These are phyloP conservation scores for Oxyscelio sp. DNA, from an alignment of 2,888 invertebrate species.

Conservation along the genomic window DNA sequence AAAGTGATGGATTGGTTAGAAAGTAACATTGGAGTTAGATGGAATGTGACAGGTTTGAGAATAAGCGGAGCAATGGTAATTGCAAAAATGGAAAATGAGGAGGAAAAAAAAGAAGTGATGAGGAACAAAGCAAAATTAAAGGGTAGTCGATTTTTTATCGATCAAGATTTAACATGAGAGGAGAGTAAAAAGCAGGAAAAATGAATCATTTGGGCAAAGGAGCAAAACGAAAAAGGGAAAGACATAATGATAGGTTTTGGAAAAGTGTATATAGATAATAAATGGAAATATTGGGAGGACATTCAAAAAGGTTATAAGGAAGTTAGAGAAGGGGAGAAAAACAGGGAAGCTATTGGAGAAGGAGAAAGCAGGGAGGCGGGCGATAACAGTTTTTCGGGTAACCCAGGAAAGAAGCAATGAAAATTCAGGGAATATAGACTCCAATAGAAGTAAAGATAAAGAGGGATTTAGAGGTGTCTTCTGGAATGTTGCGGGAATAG, in stretches of 20 bases:
- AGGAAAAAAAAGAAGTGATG: conserved; percentile 32
- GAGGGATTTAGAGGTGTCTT: no score
- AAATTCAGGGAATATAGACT: no score
- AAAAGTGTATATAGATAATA: neutral
- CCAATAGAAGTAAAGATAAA: no score
- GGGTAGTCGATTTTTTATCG: conserved; percentile 14
- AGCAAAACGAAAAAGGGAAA: neutral
- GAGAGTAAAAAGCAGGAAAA: neutral
- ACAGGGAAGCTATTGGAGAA: no score
- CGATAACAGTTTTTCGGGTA: no score
- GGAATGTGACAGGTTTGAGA: no score
- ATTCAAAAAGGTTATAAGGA: no score
- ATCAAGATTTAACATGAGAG: neutral
- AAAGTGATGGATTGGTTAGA: no score
- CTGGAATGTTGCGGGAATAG: neutral
- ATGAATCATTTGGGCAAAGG: neutral
- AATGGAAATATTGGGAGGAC: neutral
- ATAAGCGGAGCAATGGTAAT: conserved; percentile 1
- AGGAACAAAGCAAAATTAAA: neutral
- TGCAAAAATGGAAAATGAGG: neutral
- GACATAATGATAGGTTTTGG: neutral
- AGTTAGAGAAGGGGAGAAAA: no score
- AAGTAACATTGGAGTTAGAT: no score
- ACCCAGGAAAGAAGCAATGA: no score
- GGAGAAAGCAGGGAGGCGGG: no score